Conservation (phyloP, 92 coral and sea anemone species). For the Isaurus tuberculatus region DNA sequence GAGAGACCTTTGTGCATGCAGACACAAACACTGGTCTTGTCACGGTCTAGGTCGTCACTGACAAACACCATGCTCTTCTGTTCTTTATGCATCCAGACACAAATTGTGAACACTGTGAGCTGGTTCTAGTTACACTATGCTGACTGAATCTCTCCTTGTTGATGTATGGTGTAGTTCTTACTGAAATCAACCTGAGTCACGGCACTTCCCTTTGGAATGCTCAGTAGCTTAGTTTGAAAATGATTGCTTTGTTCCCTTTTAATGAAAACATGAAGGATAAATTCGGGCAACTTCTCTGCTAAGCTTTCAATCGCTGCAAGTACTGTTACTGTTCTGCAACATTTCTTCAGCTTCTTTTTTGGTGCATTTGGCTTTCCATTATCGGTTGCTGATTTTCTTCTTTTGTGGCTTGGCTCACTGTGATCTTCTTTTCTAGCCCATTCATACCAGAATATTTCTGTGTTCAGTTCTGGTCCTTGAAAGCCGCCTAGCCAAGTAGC, state of each 20-base stretch:
- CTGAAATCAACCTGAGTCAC: slow-evolving; percentile 61
- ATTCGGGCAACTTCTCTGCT: slow-evolving; percentile 55
- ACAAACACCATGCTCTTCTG: slow-evolving; percentile 70
- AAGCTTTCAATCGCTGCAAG: slow-evolving; percentile 46
- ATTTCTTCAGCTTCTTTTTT: slow-evolving; percentile 58
- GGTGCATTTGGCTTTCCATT: slow-evolving; percentile 49
- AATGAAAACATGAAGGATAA: slow-evolving; percentile 60
- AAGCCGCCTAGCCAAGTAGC: slow-evolving; percentile 44
- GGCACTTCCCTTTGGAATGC: slow-evolving; percentile 57
- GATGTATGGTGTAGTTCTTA: slow-evolving; percentile 57
- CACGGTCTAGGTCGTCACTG: slow-evolving; percentile 63
- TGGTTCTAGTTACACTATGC: slow-evolving; percentile 61
- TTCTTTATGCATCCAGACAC: slow-evolving; percentile 57
- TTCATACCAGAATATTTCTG: slow-evolving; percentile 42
- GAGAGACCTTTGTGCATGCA: slow-evolving; percentile 50
- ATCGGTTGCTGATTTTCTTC: slow-evolving; percentile 35
- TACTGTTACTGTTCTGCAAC: slow-evolving; percentile 51
- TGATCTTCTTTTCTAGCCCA: slow-evolving; percentile 48
- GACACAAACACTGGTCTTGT: slow-evolving; percentile 63
- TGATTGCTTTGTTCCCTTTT: slow-evolving; percentile 63
- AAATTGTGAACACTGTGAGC: slow-evolving; percentile 58
- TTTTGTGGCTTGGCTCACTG: slow-evolving; percentile 52
- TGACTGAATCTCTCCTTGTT: slow-evolving; percentile 63
- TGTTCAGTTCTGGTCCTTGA: slow-evolving; percentile 57
- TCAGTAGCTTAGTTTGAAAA: slow-evolving; percentile 53